Base-by-base conservation (phyloP, 1,140 invertebrate species). In the Heterodera carotae region DNA sequence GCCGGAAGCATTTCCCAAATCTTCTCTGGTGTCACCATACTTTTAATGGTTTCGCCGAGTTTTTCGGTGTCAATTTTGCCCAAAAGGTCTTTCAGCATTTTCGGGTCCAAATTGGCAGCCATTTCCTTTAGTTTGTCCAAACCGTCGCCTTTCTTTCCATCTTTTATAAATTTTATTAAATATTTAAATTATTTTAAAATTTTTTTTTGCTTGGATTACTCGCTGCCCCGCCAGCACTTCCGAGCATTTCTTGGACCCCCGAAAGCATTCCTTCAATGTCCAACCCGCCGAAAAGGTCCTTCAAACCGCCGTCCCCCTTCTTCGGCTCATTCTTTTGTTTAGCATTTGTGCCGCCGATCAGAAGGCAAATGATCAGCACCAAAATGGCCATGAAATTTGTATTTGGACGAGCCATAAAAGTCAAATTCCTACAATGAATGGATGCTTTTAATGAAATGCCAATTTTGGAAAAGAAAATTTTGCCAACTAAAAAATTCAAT, bases 21-120 rank as follows among this genome's bases (percentile, higher is more conserved):
- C 25, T 66, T 66, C 33, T 66, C 62, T 25, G 62, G 62, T 22
- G 22, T 34, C 33, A 31, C 10, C 27, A 66, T 29, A 31, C 22
- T 34, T 22, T 66, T 10, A 12, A 66, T 29, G 1, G 22, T 15
- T 34, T 66, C 2, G 10, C 27, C 22, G 27, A 66, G 15, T 22
- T 66, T 66, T 15, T 29, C 62, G 8, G 62, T 66, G 62, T 66
- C 62, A n/a, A 66, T 34, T 29, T 29, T 31, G 62, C 62, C 62
- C 62, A 66, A 22, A 8, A 66, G 25, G 10, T 66, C 27, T 22
- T 66, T 0, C 62, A 66, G 33, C 48, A 53, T 53, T 53, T 53
- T 53, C 15, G 48, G 48, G 48, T 53, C 48, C 48, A 53, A 53
- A 53, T 53, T 53, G 18, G 48, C 48, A 10, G 48, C 48, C 62